phyloP scores from a whole-genome alignment of 2,797 vertebrate species.

The Micromesistius poutassou region DNA sequence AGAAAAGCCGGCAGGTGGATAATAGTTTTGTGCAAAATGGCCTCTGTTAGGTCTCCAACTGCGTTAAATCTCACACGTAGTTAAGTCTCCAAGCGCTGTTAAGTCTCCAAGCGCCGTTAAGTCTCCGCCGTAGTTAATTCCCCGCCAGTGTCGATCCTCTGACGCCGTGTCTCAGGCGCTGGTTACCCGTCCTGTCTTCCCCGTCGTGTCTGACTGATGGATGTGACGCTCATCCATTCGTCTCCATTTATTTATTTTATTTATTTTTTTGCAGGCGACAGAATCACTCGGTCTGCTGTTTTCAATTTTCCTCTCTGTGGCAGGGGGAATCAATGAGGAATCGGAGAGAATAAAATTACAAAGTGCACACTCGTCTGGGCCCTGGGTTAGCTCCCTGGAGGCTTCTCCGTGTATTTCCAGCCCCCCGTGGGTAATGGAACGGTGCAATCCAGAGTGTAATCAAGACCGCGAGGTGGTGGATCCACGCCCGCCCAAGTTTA shows the following conservation, averaged over 20 bases:
- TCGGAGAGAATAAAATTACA: constrained; percentile 25
- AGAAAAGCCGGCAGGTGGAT: background rate
- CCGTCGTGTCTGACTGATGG: background rate
- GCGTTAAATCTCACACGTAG: background rate
- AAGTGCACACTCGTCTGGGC: background rate
- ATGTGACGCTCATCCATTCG: background rate
- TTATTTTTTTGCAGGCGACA: background rate
- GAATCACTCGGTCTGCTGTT: background rate
- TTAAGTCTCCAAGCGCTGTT: too few species aligned
- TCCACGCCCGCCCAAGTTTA: background rate
- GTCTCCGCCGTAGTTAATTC: too few species aligned
- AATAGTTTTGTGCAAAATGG: background rate
- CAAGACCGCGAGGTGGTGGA: constrained; percentile 21
- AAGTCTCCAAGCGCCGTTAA: too few species aligned
- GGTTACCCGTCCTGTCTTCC: background rate
- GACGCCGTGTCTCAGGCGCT: too few species aligned
- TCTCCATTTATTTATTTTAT: background rate
- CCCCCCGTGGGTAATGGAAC: constrained; percentile 27
- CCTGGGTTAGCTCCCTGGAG: constrained; percentile 20
- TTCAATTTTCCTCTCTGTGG: constrained; percentile 17
- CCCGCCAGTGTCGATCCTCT: too few species aligned
- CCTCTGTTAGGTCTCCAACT: background rate
- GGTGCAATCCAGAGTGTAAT: constrained; percentile 19
- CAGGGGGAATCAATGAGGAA: constrained; percentile 18
- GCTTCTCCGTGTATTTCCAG: constrained; percentile 35